Conservation (phyloP, 2,888 invertebrate species). For the Fragum fragum region DNA sequence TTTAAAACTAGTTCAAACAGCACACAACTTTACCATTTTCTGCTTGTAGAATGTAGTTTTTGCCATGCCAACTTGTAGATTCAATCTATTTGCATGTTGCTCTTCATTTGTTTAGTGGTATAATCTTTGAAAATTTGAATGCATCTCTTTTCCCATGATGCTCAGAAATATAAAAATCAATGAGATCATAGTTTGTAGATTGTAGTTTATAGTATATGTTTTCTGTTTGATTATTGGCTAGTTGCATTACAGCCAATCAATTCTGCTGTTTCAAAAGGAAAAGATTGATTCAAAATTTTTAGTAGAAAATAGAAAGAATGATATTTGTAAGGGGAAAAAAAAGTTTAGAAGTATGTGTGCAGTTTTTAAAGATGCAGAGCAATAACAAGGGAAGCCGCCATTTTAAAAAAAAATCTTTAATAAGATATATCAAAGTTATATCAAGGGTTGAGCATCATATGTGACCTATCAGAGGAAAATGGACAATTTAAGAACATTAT, state of each 20-base stretch:
- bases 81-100: constrained; percentile 61
- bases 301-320: not conserved
- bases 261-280: not conserved
- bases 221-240: constrained; percentile 13
- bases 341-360: constrained; percentile 54
- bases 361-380: constrained; percentile 58
- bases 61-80: constrained; percentile 51
- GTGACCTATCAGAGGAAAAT: no score
- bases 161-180: constrained; percentile 55
- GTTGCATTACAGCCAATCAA: constrained; percentile 44
- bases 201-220: constrained; percentile 5
- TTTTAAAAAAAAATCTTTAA: no score
- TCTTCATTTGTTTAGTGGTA: constrained; percentile 39
- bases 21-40: constrained; percentile 59
- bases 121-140: constrained; percentile 55
- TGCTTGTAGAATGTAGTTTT: constrained; percentile 67
- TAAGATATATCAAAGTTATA: no score
- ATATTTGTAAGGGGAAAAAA: not conserved
- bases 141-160: constrained; percentile 61
- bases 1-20: constrained; percentile 54
- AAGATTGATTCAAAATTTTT: not conserved
- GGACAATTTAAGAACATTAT: no score
- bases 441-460: no score
- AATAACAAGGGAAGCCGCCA: constrained; percentile 67
- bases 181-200: constrained; percentile 53